A percentile compares a stretch with the other conserved stretches of the same genome.
Evolutionary conservation across 2,797 vertebrate genomes (phyloP).

Genomic region (Sebastes diploproa): DNA sequence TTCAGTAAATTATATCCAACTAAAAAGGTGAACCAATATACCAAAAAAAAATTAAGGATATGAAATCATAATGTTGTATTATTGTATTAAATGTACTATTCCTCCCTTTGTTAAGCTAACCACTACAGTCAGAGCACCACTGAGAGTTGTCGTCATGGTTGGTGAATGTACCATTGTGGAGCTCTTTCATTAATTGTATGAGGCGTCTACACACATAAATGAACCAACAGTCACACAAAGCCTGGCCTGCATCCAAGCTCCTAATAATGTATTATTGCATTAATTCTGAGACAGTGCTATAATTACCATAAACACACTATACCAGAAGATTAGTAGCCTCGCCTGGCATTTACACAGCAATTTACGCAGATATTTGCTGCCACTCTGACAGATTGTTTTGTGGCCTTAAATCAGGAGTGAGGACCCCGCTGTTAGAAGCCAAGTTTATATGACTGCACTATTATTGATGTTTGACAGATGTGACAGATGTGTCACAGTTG

Average conservation of each 20-base stretch:
- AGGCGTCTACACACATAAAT: constrained; percentile 8
- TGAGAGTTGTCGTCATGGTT: not conserved
- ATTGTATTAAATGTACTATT: not conserved
- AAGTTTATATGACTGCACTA: not conserved
- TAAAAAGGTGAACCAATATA: not conserved
- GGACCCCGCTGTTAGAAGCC: not conserved
- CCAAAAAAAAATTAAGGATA: not conserved
- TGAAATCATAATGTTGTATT: not conserved
- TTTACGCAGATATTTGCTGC: constrained; percentile 7
- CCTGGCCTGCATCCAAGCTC: constrained; percentile 7
- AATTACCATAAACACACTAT: constrained; percentile 40
- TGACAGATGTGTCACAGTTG: not conserved
- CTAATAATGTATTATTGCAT: constrained; percentile 26
- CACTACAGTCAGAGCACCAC: not conserved
- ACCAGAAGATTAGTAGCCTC: constrained; percentile 13
- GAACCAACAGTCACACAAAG: constrained; percentile 18
- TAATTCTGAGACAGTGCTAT: constrained; percentile 17
- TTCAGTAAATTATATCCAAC: not conserved
- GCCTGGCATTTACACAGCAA: constrained; percentile 23
- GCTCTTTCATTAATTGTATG: not conserved
- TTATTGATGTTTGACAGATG: not conserved
- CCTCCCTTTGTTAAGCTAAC: not conserved
- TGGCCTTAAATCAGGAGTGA: not conserved
- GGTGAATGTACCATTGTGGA: not conserved
- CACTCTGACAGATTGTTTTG: not conserved